Evolutionary conservation across 2,113 vertebrate genomes (phyloP), one percentile per base, ranked within the genome.

Genomic region (Salvelinus alpinus): DNA sequence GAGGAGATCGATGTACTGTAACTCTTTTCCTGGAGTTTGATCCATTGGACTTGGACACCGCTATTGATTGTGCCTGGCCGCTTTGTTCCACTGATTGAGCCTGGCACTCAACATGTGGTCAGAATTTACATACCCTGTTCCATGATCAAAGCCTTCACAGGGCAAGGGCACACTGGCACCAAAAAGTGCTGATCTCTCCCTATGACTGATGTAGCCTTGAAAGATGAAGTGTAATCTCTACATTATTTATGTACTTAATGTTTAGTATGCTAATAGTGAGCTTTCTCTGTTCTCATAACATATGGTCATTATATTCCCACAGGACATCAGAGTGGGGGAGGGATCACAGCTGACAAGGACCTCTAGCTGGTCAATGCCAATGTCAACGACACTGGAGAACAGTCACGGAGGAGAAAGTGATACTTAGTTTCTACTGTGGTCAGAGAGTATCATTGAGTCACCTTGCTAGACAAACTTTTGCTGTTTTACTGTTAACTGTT

Each of bases 161-260:
- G 78, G 44, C 76, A 75, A 47, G 44, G 74, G 72, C 77, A 76
- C n/a, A 14, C 75, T 85, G 86, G 82, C 72, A 75, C 79, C 70
- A 75, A 84, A 54, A 88, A 90, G 82, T 76, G 89, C 87, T 90
- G 84, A 90, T 84, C 75, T 38, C 71, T 72, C 44, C 8, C 72
- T 84, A 77, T 83, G 85, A 86, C 68, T 84, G 38, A 44, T 44
- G 38, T 78, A 81, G 82, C 81, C 83, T 88, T 82, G 82, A 84
- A 72, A 79, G 62, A 79, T 64, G 77, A 85, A 82, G 66, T 78
- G 78, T 84, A 82, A 73, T 77, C 54, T 83, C 38, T 44, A 82
- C 77, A 86, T 90, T 90, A 89, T 90, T 80, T 84, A 90, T 91
- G 81, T 71, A 51, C 72, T 68, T 59, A 34, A 27, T 81, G 80